A percentile compares a stretch with the other conserved stretches of the same genome.
phyloP scores from a whole-genome alignment of 2,113 vertebrate genomes.

The Empidonax alnorum region DNA sequence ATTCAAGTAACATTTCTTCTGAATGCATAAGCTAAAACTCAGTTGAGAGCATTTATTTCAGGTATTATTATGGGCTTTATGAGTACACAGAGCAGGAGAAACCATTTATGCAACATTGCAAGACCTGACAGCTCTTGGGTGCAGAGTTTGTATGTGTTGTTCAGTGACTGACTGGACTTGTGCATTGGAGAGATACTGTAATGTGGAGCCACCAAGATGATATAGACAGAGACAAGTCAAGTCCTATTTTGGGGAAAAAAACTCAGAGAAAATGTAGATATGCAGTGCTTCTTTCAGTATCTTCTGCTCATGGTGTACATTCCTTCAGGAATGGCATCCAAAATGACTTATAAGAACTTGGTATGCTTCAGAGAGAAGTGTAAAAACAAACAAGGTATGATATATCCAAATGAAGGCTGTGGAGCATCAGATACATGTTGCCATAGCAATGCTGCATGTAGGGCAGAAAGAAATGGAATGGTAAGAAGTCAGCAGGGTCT shows the following conservation, averaged over 20 bases:
- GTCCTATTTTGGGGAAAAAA: not conserved
- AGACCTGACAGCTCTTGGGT: not conserved
- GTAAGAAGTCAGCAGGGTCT: slow-evolving; percentile 12
- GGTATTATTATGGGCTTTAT: not conserved
- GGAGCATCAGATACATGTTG: not conserved
- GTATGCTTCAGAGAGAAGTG: not conserved
- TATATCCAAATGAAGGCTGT: not conserved
- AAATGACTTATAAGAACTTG: not conserved
- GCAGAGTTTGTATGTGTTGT: not conserved
- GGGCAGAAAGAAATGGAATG: not conserved
- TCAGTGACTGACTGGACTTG: not conserved
- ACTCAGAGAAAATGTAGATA: not conserved
- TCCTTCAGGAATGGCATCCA: not conserved
- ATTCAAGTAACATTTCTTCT: not conserved
- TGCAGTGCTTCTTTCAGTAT: not conserved
- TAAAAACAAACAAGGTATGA: not conserved
- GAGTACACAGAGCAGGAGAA: not conserved
- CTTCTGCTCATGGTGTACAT: not conserved
- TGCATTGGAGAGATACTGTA: not conserved
- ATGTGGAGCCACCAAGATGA: not conserved
- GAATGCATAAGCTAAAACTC: not conserved
- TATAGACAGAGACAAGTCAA: not conserved
- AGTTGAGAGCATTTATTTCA: not conserved
- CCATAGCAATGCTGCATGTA: not conserved
- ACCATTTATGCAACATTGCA: not conserved